Percentiles rank a stretch among this genome's conserved stretches.
Conservation (phyloP, 2,888 invertebrate species). For the Scaptodrosophila latifasciaeformis region DNA sequence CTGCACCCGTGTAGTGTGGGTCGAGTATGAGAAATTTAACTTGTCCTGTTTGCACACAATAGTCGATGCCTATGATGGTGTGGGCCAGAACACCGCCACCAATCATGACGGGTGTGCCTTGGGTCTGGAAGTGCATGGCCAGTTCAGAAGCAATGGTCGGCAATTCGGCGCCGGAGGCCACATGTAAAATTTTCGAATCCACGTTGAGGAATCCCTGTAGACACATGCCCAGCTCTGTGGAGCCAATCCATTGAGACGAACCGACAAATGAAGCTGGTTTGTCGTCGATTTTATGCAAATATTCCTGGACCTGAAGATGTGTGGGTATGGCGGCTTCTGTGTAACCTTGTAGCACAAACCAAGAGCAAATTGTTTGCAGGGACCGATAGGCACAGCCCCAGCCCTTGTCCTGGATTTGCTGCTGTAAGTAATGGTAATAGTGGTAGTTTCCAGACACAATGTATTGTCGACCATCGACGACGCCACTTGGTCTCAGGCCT, state of each 20-base stretch:
- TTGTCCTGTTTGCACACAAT: slow-evolving; percentile 85
- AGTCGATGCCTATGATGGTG: slow-evolving; percentile 96
- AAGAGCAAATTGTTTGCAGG: slow-evolving; percentile 95
- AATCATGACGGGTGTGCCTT: slow-evolving; percentile 99
- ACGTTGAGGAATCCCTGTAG: slow-evolving; percentile 87
- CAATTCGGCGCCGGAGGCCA: slow-evolving; percentile 90
- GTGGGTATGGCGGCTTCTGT: slow-evolving; percentile 85
- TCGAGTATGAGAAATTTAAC: slow-evolving; percentile 96
- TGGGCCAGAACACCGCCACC: slow-evolving; percentile 99
- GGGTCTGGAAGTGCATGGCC: slow-evolving; percentile 90
- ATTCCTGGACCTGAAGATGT: slow-evolving; percentile 92
- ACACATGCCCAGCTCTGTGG: slow-evolving; percentile 96
- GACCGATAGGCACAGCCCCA: slow-evolving; percentile 99
- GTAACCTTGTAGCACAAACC: slow-evolving; percentile 94
- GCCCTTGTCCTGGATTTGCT: slow-evolving; percentile 94
- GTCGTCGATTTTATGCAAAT: slow-evolving; percentile 95
- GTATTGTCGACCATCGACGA: slow-evolving; percentile 76
- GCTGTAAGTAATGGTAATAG: slow-evolving; percentile 98
- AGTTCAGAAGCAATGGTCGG: slow-evolving; percentile 86
- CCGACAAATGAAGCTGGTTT: slow-evolving; percentile 91
- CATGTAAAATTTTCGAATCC: slow-evolving; percentile 87
- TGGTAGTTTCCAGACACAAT: slow-evolving; percentile 89
- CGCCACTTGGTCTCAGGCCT: slow-evolving; percentile 71
- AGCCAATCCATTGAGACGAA: slow-evolving; percentile 98
- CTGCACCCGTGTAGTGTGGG: slow-evolving; percentile 96